Evolutionary conservation across 2,888 invertebrate species (phyloP), one percentile per base, ranked within the genome.

Genomic region (Parasteatoda lunata): DNA sequence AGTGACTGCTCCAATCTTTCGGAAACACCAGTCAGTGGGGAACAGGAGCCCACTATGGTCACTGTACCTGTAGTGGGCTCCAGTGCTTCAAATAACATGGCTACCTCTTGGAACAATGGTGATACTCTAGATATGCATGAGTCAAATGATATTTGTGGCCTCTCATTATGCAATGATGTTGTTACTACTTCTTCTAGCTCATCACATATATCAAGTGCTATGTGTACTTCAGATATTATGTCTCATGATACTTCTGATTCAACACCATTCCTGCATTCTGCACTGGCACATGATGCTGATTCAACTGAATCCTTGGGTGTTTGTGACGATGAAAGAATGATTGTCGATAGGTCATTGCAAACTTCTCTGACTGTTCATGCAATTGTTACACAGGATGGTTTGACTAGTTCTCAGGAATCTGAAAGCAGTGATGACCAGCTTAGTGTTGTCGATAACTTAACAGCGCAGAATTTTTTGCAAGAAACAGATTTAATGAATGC

Each of bases 11-110:
- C 84, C 51, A 64, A 72, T 52, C 76, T 71, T 15, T 52, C 84
- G 77, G 80, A 80, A 49, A 80, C 88, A 52, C 80, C 88, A 15
- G 73, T 84, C 52, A 84, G 81, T 84, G 84, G 88, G 72, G 88
- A 80, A 66, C 80, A 77, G 88, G 88, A 88, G 88, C 88, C 88
- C 88, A 88, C 88, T 84, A 84, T 88, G 88, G 88, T 84, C 68
- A 80, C 88, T 52, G 80, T 80, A 52, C 84, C 84, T 72, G 84
- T 81, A 80, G 84, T 84, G 84, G 84, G 84, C 88, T 88, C 88
- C 88, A 88, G 76, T 70, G 80, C 80, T 73, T 73, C 81, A 64
- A 77, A 87, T 54, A 77, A 80, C 64, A 82, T 87, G 87, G 88
- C 79, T 75, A 84, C 78, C 75, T 82, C 87, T 68, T 88, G 88